Conservation (phyloP, 2,113 vertebrate species). For the Corythornis vintsioides region DNA sequence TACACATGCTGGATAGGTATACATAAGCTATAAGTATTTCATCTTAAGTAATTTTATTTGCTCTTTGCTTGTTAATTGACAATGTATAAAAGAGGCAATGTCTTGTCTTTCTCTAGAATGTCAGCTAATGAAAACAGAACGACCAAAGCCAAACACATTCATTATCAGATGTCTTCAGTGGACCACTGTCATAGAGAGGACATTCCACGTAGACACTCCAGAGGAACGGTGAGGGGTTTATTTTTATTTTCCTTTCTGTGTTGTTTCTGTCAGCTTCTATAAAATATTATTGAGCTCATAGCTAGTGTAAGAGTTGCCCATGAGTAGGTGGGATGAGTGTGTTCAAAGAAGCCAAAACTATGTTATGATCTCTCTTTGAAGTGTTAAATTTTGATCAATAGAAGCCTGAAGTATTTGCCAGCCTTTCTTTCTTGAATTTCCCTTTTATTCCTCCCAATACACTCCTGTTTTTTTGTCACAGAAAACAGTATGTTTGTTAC, state of each 20-base stretch:
- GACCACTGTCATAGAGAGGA: constrained; percentile 98
- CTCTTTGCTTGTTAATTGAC: not conserved
- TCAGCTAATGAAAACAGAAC: constrained; percentile 97
- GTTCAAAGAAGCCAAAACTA: constrained; percentile 46
- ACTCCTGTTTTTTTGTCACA: not conserved
- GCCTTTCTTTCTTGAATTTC: not conserved
- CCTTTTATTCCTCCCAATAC: not conserved
- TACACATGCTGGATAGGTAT: not conserved
- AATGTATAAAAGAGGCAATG: not conserved
- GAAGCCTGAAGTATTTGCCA: constrained; percentile 18
- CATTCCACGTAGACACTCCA: constrained; percentile 94
- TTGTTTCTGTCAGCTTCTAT: not conserved
- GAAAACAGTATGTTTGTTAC: not conserved
- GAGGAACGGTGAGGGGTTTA: constrained; percentile 87
- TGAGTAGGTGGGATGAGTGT: not conserved
- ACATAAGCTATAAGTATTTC: not conserved
- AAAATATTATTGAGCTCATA: constrained; percentile 25
- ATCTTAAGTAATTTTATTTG: not conserved
- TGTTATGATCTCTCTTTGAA: constrained; percentile 13
- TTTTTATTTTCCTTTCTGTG: not conserved
- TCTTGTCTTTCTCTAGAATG: constrained; percentile 85
- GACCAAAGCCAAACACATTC: constrained; percentile 97
- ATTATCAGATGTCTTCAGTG: constrained; percentile 98
- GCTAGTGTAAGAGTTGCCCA: not conserved
- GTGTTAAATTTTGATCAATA: constrained; percentile 30